Evolutionary conservation across 2,797 vertebrate genomes (phyloP), one percentile per base, ranked within the genome.

Genomic region (Synaphobranchus kaupii): DNA sequence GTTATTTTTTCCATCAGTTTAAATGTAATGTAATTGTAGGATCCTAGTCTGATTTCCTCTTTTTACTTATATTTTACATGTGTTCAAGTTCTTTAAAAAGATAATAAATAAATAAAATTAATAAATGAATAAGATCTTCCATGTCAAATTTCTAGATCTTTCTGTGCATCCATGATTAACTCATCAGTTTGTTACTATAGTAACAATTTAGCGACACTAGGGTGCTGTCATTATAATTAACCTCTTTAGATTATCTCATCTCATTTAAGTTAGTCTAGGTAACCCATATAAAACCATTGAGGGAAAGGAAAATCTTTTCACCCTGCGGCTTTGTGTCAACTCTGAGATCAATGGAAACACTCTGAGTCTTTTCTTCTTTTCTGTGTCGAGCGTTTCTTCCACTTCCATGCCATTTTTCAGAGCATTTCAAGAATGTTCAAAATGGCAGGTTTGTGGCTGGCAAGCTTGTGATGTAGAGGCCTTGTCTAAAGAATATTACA

Each of bases 141-240:
- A 48, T 50, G 50, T 63, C 87, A 87, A 89, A 91, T 71, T 89
- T 88, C 89, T 86, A 89, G 88, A 89, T 88, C 87, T 90, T 90
- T 85, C 86, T 91, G 88, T 89, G 89, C 89, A 83, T 89, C 88
- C 89, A 87, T 90, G 89, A 93, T 93, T 90, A 90, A 86, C 92
- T 92, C 91, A 87, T 93, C 90, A 91, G 87, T 83, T 87, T 87
- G 93, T 95, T 93, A 91, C 94, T 93, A 94, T 94, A 91, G 94
- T 90, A 95, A 95, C 94, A 89, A 90, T 92, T 90, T 85, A 91
- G 90, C 91, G 85, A 92, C 87, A 88, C 88, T 88, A 89, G 84
- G 90, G 87, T 91, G 90, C 93, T 94, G 91, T 93, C 92, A 94
- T 94, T 92, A 93, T 92, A 95, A 95, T 94, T 95, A 95, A 95